These are phyloP conservation scores for Pherbina coryleti DNA, from an alignment of 2,888 invertebrate genomes.

Conservation along the genomic window DNA sequence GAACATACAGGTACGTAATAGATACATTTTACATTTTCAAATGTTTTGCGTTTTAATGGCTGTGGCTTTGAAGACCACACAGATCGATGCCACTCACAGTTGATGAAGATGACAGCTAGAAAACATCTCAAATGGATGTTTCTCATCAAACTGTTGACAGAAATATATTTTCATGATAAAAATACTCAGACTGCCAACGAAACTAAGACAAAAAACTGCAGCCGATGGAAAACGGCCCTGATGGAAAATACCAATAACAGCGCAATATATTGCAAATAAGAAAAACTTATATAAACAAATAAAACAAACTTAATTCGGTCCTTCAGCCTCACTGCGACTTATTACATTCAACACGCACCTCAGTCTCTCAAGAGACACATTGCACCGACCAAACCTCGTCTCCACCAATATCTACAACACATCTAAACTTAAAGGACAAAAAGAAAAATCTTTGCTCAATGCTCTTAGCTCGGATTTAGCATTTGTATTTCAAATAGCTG, in stretches of 20 bases:
- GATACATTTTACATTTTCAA: background rate
- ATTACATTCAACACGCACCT: too few relatives aligned
- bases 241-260: background rate
- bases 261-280: background rate
- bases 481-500: slow-evolving; percentile 6
- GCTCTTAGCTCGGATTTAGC: slow-evolving; percentile 7
- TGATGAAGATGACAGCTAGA: background rate
- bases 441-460: background rate
- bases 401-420: background rate
- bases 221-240: background rate
- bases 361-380: background rate
- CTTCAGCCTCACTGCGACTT: too few relatives aligned
- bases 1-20: background rate
- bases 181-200: background rate
- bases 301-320: too few relatives aligned
- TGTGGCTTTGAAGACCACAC: background rate
- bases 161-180: background rate
- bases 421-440: background rate
- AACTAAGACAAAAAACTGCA: background rate
- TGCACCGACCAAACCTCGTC: background rate
- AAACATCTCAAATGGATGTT: background rate
- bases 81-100: background rate
- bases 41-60: background rate
- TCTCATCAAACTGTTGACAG: background rate
- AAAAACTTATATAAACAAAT: background rate